Base-by-base conservation (phyloP, 2,797 vertebrate genomes). In the Serranus cabrilla region DNA sequence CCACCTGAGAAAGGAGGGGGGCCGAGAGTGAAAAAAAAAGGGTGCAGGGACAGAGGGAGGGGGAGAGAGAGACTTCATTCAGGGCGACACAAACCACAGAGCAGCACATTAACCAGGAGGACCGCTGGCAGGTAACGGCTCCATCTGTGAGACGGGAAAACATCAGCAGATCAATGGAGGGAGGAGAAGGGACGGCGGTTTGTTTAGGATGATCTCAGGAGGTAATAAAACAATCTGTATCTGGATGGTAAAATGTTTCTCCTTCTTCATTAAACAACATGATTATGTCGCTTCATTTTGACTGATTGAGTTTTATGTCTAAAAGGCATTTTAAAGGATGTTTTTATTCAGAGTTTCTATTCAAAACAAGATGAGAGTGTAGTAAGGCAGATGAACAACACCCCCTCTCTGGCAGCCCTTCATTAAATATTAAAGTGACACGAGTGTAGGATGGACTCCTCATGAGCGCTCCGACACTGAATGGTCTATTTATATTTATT, bases 1-100 rank as follows among this genome's bases (percentile, higher is more conserved):
- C 92, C 92, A 93, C 92, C 93, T 94, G 92, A 91, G 87, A 91
- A 89, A 91, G 87, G 89, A 89, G 81, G 83, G 83, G 82, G 85
- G 78, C 40, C 0, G 49, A 78, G 85, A 83, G 74, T 37, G 52
- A 82, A 21, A 73, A 65, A 87, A 20, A 73, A 65, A 66, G 86
- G 80, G 65, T 85, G 87, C 82, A 78, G 78, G 79, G 75, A 86
- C 63, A 80, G 69, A 70, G 27, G 45, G n/a, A 27, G 27, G 77
- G 43, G 6, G 78, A 63, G 75, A 83, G 66, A 70, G 68, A 81
- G 66, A 77, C 69, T 89, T 88, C 81, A 89, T 87, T 87, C 82
- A 78, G 76, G 88, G 84, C 10, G 63, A 82, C 82, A 86, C 70
- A 84, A 77, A 88, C 31, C 47, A 85, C 73, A 87, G 58, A 71